Percentiles rank a stretch among this genome's conserved stretches.
Evolutionary conservation across 2,888 invertebrate genomes (phyloP).

Genomic region (Harpagoxenus sublaevis): DNA sequence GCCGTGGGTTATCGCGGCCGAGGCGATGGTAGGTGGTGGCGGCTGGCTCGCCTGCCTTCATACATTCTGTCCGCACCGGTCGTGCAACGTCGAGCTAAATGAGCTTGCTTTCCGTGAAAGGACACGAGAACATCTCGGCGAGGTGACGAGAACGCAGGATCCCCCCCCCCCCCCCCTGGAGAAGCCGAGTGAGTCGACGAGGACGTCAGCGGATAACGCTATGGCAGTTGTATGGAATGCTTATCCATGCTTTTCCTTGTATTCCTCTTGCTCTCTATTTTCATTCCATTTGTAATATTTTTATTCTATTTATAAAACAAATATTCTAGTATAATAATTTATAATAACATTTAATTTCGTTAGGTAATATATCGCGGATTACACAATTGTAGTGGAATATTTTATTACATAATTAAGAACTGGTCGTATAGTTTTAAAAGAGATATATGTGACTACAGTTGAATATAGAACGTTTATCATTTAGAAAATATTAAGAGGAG

Average conservation of each 20-base stretch:
- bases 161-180: no score
- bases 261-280: background rate
- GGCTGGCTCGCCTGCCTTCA: constrained; percentile 9
- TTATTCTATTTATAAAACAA: background rate
- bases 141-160: constrained; percentile 14
- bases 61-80: constrained; percentile 45
- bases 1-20: constrained; percentile 62
- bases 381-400: background rate
- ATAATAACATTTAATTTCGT: background rate
- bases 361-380: background rate
- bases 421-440: background rate
- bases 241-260: background rate
- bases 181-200: background rate
- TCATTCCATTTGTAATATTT: background rate
- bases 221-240: background rate
- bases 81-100: constrained; percentile 54
- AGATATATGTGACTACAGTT: background rate
- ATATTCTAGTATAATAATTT: background rate
- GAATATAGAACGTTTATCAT: background rate
- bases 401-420: background rate
- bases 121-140: constrained; percentile 1
- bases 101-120: constrained; percentile 47
- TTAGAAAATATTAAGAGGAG: background rate
- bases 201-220: background rate
- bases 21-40: constrained; percentile 18